Evolutionary conservation across 2,888 invertebrate genomes (phyloP).

Genomic region (Meliscaeva auricollis): DNA sequence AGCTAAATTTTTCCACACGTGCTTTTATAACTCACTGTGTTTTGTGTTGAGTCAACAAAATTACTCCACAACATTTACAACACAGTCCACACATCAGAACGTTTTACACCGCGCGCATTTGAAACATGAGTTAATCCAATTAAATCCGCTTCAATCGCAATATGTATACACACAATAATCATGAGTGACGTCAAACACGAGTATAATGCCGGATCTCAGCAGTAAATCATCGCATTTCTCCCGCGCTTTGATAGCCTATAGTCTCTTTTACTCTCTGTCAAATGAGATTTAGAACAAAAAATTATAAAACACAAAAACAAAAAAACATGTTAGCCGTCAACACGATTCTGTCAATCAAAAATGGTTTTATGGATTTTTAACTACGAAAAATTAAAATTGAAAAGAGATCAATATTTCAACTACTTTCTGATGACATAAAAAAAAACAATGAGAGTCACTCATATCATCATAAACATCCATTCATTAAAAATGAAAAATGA

Average conservation of each 20-base stretch:
- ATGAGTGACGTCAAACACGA: constrained; percentile 68
- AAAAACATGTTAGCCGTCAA: constrained; percentile 54
- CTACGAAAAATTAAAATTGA: not conserved
- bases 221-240: constrained; percentile 13
- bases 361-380: constrained; percentile 18
- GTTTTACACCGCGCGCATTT: not conserved
- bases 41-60: constrained; percentile 32
- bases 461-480: constrained; percentile 12
- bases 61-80: constrained; percentile 2
- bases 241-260: constrained; percentile 17
- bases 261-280: constrained; percentile 5
- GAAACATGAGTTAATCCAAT: constrained; percentile 51
- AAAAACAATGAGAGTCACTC: constrained; percentile 45
- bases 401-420: constrained; percentile 9
- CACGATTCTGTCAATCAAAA: constrained; percentile 67
- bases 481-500: not conserved
- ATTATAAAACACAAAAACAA: not conserved
- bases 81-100: not conserved
- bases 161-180: constrained; percentile 10
- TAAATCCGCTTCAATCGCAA: constrained; percentile 63
- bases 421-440: not conserved
- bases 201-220: constrained; percentile 59
- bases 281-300: constrained; percentile 20
- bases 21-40: constrained; percentile 6
- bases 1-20: constrained; percentile 18